phyloP scores from a whole-genome alignment of 2,113 vertebrate genomes.

The Zootoca vivipara region DNA sequence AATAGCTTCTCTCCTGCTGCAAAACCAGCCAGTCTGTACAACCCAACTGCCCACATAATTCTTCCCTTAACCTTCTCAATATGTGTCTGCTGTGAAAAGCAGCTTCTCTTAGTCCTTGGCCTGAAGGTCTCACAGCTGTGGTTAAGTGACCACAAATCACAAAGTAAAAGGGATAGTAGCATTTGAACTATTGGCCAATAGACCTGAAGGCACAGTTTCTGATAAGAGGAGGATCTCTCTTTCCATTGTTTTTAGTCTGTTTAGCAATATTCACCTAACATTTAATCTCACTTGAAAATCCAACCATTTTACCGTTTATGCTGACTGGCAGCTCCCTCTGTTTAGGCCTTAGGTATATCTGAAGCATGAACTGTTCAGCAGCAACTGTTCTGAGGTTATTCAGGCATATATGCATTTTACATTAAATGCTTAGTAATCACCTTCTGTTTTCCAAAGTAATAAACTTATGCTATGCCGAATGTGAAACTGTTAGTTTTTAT shows the following conservation, averaged over 20 bases:
- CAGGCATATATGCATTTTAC: neutral
- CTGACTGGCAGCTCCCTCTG: neutral
- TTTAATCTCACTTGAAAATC: neutral
- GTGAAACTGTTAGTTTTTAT: neutral
- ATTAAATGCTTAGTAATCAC: neutral
- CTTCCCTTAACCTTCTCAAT: conserved; percentile 24
- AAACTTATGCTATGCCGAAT: neutral
- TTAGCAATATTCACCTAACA: neutral
- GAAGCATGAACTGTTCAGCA: neutral
- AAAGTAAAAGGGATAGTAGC: conserved; percentile 8
- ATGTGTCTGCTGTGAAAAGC: conserved; percentile 14
- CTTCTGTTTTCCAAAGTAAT: neutral
- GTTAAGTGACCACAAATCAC: conserved; percentile 36
- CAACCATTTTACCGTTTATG: neutral
- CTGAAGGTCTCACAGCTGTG: conserved; percentile 17
- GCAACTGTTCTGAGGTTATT: neutral
- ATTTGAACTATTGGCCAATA: conserved; percentile 4
- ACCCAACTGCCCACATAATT: conserved; percentile 5
- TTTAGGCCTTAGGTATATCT: neutral
- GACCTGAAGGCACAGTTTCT: neutral
- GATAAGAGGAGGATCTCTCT: accelerated
- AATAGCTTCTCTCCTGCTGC: neutral
- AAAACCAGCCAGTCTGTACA: conserved; percentile 14
- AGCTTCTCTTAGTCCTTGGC: conserved; percentile 24
- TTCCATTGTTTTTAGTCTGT: neutral